Evolutionary conservation across 2,113 vertebrate genomes (phyloP).

Genomic region (Eubucco bourcierii): DNA sequence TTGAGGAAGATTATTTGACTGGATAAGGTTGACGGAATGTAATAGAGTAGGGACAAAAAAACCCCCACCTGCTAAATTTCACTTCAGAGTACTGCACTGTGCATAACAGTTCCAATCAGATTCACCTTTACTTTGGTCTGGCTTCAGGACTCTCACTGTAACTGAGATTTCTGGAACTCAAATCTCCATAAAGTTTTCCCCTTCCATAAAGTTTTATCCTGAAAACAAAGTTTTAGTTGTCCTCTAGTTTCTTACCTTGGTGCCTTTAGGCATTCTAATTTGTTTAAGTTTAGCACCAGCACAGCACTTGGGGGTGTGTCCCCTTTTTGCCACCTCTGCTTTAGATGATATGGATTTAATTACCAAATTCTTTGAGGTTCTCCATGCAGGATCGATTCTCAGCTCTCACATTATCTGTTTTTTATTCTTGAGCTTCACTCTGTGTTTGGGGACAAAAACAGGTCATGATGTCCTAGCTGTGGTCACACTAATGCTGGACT

Average conservation of each 20-base stretch:
- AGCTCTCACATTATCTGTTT: background rate
- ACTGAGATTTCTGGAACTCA: background rate
- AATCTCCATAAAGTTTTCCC: background rate
- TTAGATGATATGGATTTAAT: background rate
- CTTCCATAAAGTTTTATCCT: background rate
- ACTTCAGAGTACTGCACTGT: background rate
- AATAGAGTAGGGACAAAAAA: background rate
- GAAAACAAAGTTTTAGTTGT: background rate
- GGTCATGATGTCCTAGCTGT: background rate
- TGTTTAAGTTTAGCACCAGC: background rate
- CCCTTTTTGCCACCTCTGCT: background rate
- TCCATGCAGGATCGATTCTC: background rate
- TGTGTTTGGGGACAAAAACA: background rate
- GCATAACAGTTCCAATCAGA: background rate
- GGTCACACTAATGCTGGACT: background rate
- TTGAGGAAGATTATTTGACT: conserved; percentile 7
- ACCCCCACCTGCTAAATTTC: conserved; percentile 62
- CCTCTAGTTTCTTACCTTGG: background rate
- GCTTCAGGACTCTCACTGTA: background rate
- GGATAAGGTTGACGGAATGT: background rate
- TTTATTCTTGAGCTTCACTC: background rate
- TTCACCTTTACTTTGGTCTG: background rate
- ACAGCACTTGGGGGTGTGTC: background rate
- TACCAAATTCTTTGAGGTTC: background rate
- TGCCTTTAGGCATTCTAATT: background rate